phyloP scores from a whole-genome alignment of 2,113 vertebrate genomes.

The Cololabis saira region DNA sequence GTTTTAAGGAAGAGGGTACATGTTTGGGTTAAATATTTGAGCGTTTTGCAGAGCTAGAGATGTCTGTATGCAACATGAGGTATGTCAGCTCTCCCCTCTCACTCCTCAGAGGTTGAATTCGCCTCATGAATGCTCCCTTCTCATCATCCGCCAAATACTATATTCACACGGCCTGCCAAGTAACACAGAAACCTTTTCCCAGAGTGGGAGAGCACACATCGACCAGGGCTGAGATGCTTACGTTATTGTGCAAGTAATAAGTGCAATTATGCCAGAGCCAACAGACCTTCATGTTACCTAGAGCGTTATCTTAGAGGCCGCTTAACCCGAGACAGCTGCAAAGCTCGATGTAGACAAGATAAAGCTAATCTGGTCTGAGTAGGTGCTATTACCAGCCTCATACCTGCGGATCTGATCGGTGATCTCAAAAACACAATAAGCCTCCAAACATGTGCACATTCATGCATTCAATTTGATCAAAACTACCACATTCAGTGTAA shows the following conservation, averaged over 20 bases:
- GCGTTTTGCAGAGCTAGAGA: not conserved
- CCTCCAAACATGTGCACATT: too few relatives aligned
- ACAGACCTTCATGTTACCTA: constrained; percentile 1
- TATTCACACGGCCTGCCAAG: constrained; percentile 60
- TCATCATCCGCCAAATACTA: constrained; percentile 55
- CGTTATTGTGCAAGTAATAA: constrained; percentile 9
- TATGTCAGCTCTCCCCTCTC: constrained; percentile 32
- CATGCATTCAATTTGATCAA: too few relatives aligned
- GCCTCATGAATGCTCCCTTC: constrained; percentile 57
- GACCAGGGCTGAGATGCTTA: constrained; percentile 13
- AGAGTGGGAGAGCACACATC: constrained; percentile 26
- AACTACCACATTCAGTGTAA: too few relatives aligned
- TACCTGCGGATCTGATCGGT: constrained; percentile 33
- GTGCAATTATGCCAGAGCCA: not conserved
- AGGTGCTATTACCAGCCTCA: constrained; percentile 28
- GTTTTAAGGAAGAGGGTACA: constrained; percentile 17
- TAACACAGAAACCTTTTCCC: constrained; percentile 43
- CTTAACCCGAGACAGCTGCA: not conserved
- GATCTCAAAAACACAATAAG: not conserved
- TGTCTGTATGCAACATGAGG: constrained; percentile 20
- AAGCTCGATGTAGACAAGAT: constrained; percentile 7
- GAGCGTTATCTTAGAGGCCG: not conserved
- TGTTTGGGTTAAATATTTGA: constrained; percentile 45
- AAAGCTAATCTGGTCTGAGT: constrained; percentile 36
- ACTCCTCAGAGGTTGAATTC: constrained; percentile 24